These are phyloP conservation scores for Solea solea DNA, from an alignment of 2,113 vertebrate genomes.

Conservation along the genomic window DNA sequence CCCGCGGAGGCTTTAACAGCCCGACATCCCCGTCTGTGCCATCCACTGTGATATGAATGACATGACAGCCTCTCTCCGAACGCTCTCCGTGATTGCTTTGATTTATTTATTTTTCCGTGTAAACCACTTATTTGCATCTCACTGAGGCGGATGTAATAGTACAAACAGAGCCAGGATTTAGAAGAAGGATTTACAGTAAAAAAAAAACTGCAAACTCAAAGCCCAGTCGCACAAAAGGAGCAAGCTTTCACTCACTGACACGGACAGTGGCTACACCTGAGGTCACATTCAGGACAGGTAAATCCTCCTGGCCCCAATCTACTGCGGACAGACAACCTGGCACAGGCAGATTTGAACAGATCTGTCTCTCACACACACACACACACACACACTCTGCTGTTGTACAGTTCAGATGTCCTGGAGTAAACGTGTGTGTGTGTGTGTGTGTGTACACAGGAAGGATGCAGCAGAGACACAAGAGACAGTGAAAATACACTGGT, in stretches of 20 bases:
- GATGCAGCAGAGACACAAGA: slow-evolving; percentile 1
- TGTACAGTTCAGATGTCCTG: slow-evolving; percentile 21
- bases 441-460: neutral
- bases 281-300: slow-evolving; percentile 57
- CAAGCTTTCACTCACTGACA: neutral
- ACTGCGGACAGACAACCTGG: slow-evolving; percentile 35
- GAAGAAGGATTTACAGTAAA: slow-evolving; percentile 20
- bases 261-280: slow-evolving; percentile 28
- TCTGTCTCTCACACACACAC: slow-evolving; percentile 33
- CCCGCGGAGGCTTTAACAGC: slow-evolving; percentile 42
- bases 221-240: neutral
- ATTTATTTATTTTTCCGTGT: slow-evolving; percentile 5
- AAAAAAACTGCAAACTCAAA: neutral
- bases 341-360: slow-evolving; percentile 34
- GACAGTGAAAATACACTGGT: neutral
- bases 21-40: slow-evolving; percentile 34
- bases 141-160: slow-evolving; percentile 10
- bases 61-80: slow-evolving; percentile 3
- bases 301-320: slow-evolving; percentile 72
- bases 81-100: slow-evolving; percentile 35
- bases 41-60: slow-evolving; percentile 9
- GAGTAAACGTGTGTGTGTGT: slow-evolving; percentile 5
- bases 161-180: slow-evolving; percentile 16
- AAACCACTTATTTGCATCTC: neutral
- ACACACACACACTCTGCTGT: slow-evolving; percentile 7